These are phyloP conservation scores for Nipponia nippon DNA, from an alignment of 2,113 vertebrate genomes.

Conservation along the genomic window DNA sequence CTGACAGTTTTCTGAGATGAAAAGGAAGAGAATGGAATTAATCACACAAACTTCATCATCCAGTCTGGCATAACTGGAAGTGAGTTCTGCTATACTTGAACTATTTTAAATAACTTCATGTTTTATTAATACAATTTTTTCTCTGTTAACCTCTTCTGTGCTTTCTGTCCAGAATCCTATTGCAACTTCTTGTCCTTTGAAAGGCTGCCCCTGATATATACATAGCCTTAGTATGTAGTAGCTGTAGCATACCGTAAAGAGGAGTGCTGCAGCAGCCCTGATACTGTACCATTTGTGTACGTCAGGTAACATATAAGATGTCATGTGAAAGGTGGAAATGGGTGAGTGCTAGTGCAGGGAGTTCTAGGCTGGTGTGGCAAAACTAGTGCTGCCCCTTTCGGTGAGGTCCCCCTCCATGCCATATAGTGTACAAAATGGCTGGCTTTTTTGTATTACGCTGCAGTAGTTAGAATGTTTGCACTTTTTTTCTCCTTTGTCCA, in stretches of 20 bases:
- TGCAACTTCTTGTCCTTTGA: not conserved
- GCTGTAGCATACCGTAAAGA: not conserved
- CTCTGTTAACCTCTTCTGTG: not conserved
- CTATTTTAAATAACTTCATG: constrained; percentile 47
- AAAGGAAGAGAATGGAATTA: constrained; percentile 61
- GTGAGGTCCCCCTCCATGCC: not conserved
- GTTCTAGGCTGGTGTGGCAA: not conserved
- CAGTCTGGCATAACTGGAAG: constrained; percentile 62
- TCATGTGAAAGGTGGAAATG: rapidly evolving
- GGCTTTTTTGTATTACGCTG: no score
- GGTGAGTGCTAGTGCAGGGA: not conserved
- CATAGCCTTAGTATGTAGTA: not conserved
- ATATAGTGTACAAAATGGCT: not conserved
- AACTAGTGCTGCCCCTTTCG: not conserved
- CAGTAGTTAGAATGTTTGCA: not conserved
- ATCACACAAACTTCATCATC: constrained; percentile 59
- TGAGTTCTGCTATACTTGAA: constrained; percentile 32
- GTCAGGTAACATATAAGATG: rapidly evolving
- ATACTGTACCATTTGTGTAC: rapidly evolving
- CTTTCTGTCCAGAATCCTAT: not conserved
- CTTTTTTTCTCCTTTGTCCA: not conserved
- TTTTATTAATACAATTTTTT: constrained; percentile 37
- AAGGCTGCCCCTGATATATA: not conserved
- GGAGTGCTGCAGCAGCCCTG: not conserved
- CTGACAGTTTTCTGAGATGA: constrained; percentile 66